Percentiles rank a stretch among this genome's conserved stretches.
These are phyloP conservation scores for Battus philenor DNA, from an alignment of 1,140 invertebrate species.

Conservation along the genomic window DNA sequence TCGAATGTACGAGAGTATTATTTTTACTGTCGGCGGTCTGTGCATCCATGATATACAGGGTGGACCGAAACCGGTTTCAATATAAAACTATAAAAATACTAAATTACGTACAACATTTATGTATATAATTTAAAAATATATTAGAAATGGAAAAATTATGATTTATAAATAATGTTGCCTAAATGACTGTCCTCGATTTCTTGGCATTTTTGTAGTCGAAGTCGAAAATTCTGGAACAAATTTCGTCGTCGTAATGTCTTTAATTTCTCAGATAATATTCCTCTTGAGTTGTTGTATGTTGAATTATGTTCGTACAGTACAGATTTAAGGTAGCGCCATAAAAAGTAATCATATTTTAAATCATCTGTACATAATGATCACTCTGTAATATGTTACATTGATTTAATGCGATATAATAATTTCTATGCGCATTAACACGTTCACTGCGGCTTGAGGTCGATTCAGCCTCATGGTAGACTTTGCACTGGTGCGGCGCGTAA, in stretches of 20 bases:
- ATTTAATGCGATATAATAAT: no score
- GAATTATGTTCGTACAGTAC: constrained; percentile 32
- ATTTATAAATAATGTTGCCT: constrained; percentile 23
- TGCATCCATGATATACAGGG: no score
- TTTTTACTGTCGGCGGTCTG: no score
- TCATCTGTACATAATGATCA: no score
- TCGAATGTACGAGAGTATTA: no score
- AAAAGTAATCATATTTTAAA: constrained; percentile 39
- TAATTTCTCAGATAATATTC: constrained; percentile 22
- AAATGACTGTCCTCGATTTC: constrained; percentile 22
- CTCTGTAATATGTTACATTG: no score
- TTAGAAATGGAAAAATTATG: constrained; percentile 18
- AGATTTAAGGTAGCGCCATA: constrained; percentile 40
- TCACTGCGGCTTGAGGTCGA: no score
- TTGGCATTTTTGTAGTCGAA: constrained; percentile 23
- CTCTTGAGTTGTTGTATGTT: constrained; percentile 18
- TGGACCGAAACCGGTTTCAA: neutral
- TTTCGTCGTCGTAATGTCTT: constrained; percentile 22
- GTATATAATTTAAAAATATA: neutral
- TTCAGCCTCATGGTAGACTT: no score
- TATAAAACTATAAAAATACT: no score
- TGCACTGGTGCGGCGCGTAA: no score
- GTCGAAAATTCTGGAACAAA: constrained; percentile 23
- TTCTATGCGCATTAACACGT: no score
- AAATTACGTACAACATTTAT: no score